Percentiles rank a stretch among this genome's conserved stretches.
Evolutionary conservation across 2,113 vertebrate genomes (phyloP).

Genomic region (Odontesthes bonariensis): DNA sequence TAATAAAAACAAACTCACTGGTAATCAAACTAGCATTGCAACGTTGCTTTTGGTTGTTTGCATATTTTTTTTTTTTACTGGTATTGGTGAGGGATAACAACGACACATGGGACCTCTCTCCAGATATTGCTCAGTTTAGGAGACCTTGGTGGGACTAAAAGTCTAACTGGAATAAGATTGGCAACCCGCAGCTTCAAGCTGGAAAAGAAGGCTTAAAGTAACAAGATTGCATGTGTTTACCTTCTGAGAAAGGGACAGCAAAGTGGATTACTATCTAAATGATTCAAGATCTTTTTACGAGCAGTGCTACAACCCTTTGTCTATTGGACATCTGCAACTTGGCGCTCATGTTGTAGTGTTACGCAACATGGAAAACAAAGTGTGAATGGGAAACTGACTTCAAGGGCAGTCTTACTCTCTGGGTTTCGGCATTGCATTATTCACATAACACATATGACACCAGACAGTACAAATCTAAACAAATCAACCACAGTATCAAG

Average conservation of each 20-base stretch:
- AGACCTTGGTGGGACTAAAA: not conserved
- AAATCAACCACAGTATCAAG: constrained; percentile 27
- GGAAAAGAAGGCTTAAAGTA: constrained; percentile 81
- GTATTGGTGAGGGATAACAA: not conserved
- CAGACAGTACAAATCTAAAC: constrained; percentile 28
- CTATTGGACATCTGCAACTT: constrained; percentile 39
- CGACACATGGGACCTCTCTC: not conserved
- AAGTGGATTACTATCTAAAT: constrained; percentile 70
- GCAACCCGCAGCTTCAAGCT: constrained; percentile 59
- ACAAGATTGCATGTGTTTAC: constrained; percentile 80
- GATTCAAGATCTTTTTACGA: constrained; percentile 47
- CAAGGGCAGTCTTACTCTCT: not conserved
- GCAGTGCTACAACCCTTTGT: constrained; percentile 2
- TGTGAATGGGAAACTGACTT: constrained; percentile 3
- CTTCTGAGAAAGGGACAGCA: constrained; percentile 59
- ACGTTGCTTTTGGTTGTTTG: constrained; percentile 7
- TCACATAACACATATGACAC: constrained; percentile 23
- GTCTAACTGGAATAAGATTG: constrained; percentile 42
- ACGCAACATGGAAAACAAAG: constrained; percentile 26
- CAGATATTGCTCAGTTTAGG: constrained; percentile 13
- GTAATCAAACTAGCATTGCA: constrained; percentile 4
- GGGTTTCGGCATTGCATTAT: constrained; percentile 18
- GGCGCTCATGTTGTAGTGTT: constrained; percentile 27
- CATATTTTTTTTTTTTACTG: not conserved
- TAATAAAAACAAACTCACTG: not conserved